Percentiles rank a stretch among this genome's conserved stretches.
These are phyloP conservation scores for Gallirallus australis DNA, from an alignment of 2,797 vertebrate genomes.

Conservation along the genomic window DNA sequence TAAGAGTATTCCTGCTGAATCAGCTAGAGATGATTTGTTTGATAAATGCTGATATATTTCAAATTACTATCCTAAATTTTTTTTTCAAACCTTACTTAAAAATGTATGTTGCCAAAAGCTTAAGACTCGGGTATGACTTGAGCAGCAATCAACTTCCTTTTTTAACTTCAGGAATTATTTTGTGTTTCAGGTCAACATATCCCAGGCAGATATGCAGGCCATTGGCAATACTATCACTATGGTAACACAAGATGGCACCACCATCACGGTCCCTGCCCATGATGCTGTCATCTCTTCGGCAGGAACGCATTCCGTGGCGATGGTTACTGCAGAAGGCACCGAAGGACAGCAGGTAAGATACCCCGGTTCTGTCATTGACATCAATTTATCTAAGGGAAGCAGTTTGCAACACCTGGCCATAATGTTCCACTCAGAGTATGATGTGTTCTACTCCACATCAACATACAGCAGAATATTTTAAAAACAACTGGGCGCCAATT, in stretches of 20 bases:
- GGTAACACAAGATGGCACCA: slow-evolving; percentile 98
- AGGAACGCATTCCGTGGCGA: slow-evolving; percentile 91
- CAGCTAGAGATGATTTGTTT: background rate
- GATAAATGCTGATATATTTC: background rate
- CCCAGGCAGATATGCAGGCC: slow-evolving; percentile 94
- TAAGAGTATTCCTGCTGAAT: background rate
- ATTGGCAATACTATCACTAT: slow-evolving; percentile 97
- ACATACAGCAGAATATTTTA: background rate
- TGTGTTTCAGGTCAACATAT: slow-evolving; percentile 91
- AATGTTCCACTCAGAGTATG: background rate
- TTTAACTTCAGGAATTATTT: slow-evolving; percentile 4
- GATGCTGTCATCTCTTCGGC: slow-evolving; percentile 90
- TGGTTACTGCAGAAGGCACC: slow-evolving; percentile 93
- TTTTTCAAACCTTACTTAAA: background rate
- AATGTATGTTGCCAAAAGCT: background rate
- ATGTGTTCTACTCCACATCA: background rate
- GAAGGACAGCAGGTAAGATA: slow-evolving; percentile 91
- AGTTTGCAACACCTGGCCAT: background rate
- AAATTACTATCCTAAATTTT: background rate
- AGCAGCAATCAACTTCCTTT: background rate
- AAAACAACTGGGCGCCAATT: background rate
- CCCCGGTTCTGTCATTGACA: background rate
- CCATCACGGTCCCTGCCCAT: slow-evolving; percentile 95
- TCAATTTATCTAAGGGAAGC: background rate
- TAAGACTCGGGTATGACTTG: background rate